Conservation (phyloP, 2,113 vertebrate species). For the Anthoscopus minutus region DNA sequence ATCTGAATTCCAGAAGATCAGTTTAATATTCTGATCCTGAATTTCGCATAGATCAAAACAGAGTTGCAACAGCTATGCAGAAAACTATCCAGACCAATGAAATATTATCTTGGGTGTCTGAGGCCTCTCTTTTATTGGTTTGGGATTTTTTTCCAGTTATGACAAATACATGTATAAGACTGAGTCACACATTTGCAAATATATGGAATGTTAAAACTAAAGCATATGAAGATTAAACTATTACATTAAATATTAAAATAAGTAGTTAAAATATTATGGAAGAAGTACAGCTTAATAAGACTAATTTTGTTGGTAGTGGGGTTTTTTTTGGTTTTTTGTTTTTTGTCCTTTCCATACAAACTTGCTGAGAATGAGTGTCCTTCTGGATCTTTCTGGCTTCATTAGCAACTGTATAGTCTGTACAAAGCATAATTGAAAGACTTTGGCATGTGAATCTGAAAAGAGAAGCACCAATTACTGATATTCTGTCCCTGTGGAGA, state of each 20-base stretch:
- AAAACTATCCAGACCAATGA: not conserved
- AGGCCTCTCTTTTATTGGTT: not conserved
- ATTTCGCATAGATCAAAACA: not conserved
- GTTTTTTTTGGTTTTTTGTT: not conserved
- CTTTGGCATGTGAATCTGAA: not conserved
- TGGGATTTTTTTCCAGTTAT: accelerated
- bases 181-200: not conserved
- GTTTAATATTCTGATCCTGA: not conserved
- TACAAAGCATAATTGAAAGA: not conserved
- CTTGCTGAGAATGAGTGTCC: not conserved
- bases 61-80: not conserved
- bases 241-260: not conserved
- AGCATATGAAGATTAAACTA: not conserved
- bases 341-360: not conserved
- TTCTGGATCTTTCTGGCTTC: not conserved
- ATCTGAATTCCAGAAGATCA: not conserved
- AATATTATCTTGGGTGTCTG: not conserved
- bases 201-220: not conserved
- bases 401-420: not conserved
- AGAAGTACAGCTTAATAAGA: not conserved
- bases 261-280: not conserved
- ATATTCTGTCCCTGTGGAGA: not conserved
- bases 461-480: not conserved
- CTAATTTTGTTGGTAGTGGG: accelerated
- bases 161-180: not conserved